Evolutionary conservation across 1,140 invertebrate genomes (phyloP), one percentile per base, ranked within the genome.

Genomic region (Leptestheria dahalacensis): DNA sequence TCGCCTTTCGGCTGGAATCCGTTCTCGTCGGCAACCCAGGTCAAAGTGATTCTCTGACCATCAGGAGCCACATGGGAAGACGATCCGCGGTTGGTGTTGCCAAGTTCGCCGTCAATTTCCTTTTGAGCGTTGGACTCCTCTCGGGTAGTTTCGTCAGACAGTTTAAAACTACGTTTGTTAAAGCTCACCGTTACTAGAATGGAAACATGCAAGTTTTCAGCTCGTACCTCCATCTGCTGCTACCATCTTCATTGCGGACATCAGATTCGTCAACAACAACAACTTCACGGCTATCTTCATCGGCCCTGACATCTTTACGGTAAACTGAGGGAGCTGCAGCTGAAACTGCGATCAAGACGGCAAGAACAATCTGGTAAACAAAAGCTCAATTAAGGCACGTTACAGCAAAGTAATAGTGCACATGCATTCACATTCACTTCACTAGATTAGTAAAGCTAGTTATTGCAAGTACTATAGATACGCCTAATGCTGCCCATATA

Each of bases 71-170:
- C 50, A 58, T 65, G 66, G 25, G 41, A 64, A 24, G 50, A 54
- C 18, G 46, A 58, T 66, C 67, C 76, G 71, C 68, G 77, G 74
- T 26, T 72, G 68, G 63, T 61, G 48, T 48, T 51, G 6, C 61
- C 61, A 6, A 25, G 3, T 29, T 77, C 73, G 62, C 80, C 77
- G 20, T 80, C 72, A 1, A 80, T 81, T 12, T 84, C 23, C 54
- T 57, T 57, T 12, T 57, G 53, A n/a, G 41, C 51, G 2, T 60
- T 15, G 26, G 58, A 25, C 33, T 60, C 58, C 1, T 60, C 58
- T 2, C 58, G 58, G 26, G 58, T 60, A 15, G 58, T 60, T 21
- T 28, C 26, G 49, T 60, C 58, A 10, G 58, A 60, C n/a, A 79
- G 81, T 15, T 84, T 12, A n/a, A 56, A 20, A 20, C 18, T 20